phyloP scores from a whole-genome alignment of 2,113 vertebrate genomes.

The Notarius quadriscutis region DNA sequence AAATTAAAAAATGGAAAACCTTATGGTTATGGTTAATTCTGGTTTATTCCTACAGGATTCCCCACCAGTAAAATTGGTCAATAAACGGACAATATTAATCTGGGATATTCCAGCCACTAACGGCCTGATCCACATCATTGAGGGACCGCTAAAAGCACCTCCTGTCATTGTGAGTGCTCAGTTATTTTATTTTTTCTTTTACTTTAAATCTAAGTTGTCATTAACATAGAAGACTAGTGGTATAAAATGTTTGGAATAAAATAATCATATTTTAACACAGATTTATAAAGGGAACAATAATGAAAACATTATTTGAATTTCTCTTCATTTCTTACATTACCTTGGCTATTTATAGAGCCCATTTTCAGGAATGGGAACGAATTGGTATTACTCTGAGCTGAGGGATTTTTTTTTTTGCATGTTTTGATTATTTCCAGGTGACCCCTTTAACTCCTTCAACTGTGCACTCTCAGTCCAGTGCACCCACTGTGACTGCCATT shows the following conservation, averaged over 20 bases:
- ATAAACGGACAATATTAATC: slow-evolving; percentile 73
- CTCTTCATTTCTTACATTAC: neutral
- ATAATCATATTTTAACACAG: neutral
- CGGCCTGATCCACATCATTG: slow-evolving; percentile 88
- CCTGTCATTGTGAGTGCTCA: slow-evolving; percentile 62
- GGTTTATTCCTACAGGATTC: slow-evolving; percentile 57
- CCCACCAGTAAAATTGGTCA: slow-evolving; percentile 74
- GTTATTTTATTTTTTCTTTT: neutral
- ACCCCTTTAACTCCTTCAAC: slow-evolving; percentile 8
- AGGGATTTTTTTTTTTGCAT: neutral
- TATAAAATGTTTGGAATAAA: neutral
- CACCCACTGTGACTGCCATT: slow-evolving; percentile 56
- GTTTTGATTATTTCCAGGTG: slow-evolving; percentile 39
- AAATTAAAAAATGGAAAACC: neutral
- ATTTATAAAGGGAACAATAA: neutral
- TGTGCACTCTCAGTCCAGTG: slow-evolving; percentile 40
- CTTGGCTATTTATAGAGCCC: neutral
- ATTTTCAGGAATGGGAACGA: neutral
- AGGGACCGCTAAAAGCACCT: slow-evolving; percentile 78
- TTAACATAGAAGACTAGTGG: neutral
- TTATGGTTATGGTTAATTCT: neutral
- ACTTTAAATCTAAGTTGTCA: neutral
- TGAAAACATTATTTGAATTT: neutral
- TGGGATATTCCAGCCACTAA: slow-evolving; percentile 91
- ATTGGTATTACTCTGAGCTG: neutral